Conservation (phyloP, 64 coral and sea anemone genomes). For the Dendrophyllia cribrosa region DNA sequence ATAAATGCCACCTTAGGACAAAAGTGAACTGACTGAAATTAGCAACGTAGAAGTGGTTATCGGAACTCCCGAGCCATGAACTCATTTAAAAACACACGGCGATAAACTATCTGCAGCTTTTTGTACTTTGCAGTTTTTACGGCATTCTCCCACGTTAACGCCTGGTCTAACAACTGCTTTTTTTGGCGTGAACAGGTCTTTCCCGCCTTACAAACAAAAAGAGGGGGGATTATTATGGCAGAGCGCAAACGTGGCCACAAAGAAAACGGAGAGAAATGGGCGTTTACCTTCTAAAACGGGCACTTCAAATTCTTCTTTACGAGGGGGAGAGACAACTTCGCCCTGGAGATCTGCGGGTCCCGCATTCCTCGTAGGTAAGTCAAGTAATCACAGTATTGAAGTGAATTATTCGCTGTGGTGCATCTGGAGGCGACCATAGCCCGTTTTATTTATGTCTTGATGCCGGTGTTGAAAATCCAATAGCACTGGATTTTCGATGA, state of each 20-base stretch:
- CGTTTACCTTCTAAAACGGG: slow-evolving; percentile 78
- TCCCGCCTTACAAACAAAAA: slow-evolving; percentile 85
- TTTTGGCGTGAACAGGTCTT: slow-evolving; percentile 55
- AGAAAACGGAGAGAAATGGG: slow-evolving; percentile 87
- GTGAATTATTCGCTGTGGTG: background rate
- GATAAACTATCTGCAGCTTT: too few species aligned
- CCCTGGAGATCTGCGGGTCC: slow-evolving; percentile 60
- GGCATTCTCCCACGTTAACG: background rate
- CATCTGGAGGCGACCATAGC: background rate
- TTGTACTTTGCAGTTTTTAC: too few species aligned
- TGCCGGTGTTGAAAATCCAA: too few species aligned
- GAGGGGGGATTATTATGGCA: slow-evolving; percentile 84
- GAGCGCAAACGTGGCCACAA: slow-evolving; percentile 28
- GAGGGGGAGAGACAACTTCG: slow-evolving; percentile 90
- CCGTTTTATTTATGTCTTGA: background rate
- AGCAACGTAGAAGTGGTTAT: too few species aligned
- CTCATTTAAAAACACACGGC: too few species aligned
- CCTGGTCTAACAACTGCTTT: too few species aligned
- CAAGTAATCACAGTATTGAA: background rate
- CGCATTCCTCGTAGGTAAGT: slow-evolving; percentile 9
- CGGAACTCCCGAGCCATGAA: too few species aligned
- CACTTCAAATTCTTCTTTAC: slow-evolving; percentile 76
- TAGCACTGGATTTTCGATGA: too few species aligned
- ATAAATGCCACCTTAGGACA: too few species aligned
- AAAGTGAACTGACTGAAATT: too few species aligned